Conservation (phyloP, 2,113 vertebrate genomes). For the Larimichthys crocea region DNA sequence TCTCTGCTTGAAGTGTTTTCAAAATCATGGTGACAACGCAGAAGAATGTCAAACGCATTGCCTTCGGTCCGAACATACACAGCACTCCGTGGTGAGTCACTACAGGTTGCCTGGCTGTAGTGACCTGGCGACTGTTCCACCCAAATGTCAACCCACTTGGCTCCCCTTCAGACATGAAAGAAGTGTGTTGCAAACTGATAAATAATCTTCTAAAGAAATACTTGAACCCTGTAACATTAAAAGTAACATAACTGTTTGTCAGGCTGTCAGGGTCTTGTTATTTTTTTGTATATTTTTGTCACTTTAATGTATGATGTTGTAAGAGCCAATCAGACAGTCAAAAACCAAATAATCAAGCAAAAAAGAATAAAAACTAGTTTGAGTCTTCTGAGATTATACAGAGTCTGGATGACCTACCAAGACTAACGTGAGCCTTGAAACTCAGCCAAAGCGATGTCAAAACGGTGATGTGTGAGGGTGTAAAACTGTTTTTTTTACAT, state of each 20-base stretch:
- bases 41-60: constrained; percentile 19
- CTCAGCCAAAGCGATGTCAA: background rate
- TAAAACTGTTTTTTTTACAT: background rate
- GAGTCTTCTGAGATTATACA: background rate
- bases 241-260: background rate
- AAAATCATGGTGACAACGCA: constrained; percentile 31
- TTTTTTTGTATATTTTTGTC: background rate
- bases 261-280: background rate
- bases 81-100: constrained; percentile 26
- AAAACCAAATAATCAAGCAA: background rate
- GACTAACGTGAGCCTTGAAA: background rate
- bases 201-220: background rate
- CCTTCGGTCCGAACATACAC: constrained; percentile 34
- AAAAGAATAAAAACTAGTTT: background rate
- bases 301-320: background rate
- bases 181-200: constrained; percentile 11
- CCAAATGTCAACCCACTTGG: constrained; percentile 64
- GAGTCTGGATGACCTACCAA: background rate
- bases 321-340: background rate
- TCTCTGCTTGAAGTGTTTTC: constrained; percentile 28
- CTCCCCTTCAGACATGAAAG: constrained; percentile 29
- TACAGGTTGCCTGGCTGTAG: constrained; percentile 20
- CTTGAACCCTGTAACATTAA: background rate
- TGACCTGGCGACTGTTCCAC: constrained; percentile 43
- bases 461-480: background rate